Percentiles rank a stretch among this genome's conserved stretches.
These are phyloP conservation scores for Hoplodrina blanda DNA, from an alignment of 2,888 invertebrate genomes.

Conservation along the genomic window DNA sequence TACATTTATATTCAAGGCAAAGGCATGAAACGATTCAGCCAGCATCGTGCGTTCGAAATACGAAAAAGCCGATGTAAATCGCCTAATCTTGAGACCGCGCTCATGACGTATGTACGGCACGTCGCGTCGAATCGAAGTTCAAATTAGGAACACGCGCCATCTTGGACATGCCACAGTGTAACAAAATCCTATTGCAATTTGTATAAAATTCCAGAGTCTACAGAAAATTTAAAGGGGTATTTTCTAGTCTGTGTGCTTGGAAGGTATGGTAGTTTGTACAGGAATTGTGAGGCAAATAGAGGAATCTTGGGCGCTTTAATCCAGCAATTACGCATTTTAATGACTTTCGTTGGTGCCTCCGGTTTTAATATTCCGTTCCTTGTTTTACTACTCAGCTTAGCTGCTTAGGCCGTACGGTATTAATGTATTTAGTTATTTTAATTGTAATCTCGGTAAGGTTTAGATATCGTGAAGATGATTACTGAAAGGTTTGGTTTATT, in stretches of 20 bases:
- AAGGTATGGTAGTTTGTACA: conserved; percentile 71
- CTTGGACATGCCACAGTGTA: conserved; percentile 76
- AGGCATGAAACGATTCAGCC: conserved; percentile 83
- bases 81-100: conserved; percentile 89
- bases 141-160: conserved; percentile 80
- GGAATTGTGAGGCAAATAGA: conserved; percentile 78
- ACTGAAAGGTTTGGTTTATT: conserved; percentile 44
- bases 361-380: conserved; percentile 89
- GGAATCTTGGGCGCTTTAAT: conserved; percentile 90
- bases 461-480: conserved; percentile 50
- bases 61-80: conserved; percentile 88
- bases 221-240: neutral
- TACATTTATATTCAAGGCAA: conserved; percentile 82
- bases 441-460: conserved; percentile 68
- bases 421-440: conserved; percentile 79
- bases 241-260: conserved; percentile 67
- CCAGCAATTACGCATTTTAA: conserved; percentile 91
- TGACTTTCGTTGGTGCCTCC: conserved; percentile 83
- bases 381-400: conserved; percentile 85
- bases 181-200: conserved; percentile 28
- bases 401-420: conserved; percentile 73
- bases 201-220: conserved; percentile 24
- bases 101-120: conserved; percentile 89
- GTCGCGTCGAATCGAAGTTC: conserved; percentile 81
- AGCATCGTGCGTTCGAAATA: conserved; percentile 81